Percentiles rank a stretch among this genome's conserved stretches.
Conservation (phyloP, 2,113 vertebrate species). For the Leptocoma aspasia region DNA sequence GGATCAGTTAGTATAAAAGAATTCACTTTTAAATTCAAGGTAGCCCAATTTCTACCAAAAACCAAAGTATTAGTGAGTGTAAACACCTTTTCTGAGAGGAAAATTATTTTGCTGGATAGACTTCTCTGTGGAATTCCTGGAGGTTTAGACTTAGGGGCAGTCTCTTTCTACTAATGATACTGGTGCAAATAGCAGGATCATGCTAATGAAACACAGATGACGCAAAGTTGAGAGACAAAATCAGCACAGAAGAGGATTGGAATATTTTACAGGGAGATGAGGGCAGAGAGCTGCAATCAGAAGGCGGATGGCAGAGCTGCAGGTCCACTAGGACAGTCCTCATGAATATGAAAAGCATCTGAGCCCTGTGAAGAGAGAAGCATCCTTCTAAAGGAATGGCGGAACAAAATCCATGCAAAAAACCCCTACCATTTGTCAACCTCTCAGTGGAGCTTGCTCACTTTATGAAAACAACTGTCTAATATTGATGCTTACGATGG, state of each 20-base stretch:
- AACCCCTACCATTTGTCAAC: fast-evolving
- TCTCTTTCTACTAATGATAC: neutral
- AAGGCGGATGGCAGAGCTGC: neutral
- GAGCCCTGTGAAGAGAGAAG: neutral
- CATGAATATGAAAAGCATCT: neutral
- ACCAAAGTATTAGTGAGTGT: neutral
- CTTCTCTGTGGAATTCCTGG: neutral
- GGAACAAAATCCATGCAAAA: neutral
- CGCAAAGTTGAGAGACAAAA: neutral
- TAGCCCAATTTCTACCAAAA: neutral
- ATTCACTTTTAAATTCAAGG: neutral
- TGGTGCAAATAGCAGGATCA: neutral
- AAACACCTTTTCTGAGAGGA: neutral
- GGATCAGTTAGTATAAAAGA: neutral
- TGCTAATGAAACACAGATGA: neutral
- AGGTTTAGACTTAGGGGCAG: neutral
- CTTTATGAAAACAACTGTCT: neutral
- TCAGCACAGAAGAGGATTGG: neutral
- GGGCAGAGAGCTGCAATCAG: neutral
- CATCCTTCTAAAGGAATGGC: neutral
- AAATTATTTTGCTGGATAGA: neutral
- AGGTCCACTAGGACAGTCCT: neutral
- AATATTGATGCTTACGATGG: neutral
- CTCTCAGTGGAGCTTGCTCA: neutral
- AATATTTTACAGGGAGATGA: neutral